Evolutionary conservation across 37 sponge, comb jelly and placozoan genomes (phyloP).

Genomic region (Dysidea cf. avara): DNA sequence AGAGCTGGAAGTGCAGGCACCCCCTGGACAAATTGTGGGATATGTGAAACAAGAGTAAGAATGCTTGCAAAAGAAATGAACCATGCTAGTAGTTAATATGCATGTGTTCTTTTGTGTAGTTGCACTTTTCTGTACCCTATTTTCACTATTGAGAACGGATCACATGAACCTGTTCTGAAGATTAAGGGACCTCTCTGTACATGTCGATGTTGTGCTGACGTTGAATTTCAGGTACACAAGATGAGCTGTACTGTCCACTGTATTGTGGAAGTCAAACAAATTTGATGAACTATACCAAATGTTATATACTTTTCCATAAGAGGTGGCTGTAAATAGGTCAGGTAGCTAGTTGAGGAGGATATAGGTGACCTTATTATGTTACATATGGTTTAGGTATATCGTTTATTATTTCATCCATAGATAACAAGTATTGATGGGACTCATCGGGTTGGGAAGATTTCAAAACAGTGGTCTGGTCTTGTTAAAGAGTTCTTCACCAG

Average conservation of each 20-base stretch:
- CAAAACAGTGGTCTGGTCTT: slow-evolving; percentile 93
- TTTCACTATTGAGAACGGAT: slow-evolving; percentile 67
- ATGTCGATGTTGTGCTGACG: slow-evolving; percentile 71
- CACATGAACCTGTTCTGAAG: slow-evolving; percentile 65
- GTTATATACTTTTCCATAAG: too few relatives aligned
- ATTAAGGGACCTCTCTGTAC: slow-evolving; percentile 80
- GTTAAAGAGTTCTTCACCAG: slow-evolving; percentile 91
- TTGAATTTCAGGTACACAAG: slow-evolving; percentile 66
- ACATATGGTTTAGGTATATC: too few relatives aligned
- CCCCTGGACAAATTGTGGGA: slow-evolving; percentile 87
- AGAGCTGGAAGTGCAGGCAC: slow-evolving; percentile 86
- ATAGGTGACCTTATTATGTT: too few relatives aligned
- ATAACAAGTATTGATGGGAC: slow-evolving; percentile 59
- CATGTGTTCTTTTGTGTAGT: not conserved
- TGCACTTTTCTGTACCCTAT: slow-evolving; percentile 65
- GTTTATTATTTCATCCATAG: too few relatives aligned
- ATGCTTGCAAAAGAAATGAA: not conserved
- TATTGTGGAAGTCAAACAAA: too few relatives aligned
- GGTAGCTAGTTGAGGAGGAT: too few relatives aligned
- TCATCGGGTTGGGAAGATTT: slow-evolving; percentile 80
- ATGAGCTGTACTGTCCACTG: not conserved
- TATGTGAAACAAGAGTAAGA: slow-evolving; percentile 73
- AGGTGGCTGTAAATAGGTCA: too few relatives aligned
- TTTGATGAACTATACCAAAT: too few relatives aligned
- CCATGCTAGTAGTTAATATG: not conserved